A percentile compares a stretch with the other conserved stretches of the same genome.
phyloP scores from a whole-genome alignment of 2,113 vertebrate genomes.

The Lepus europaeus region DNA sequence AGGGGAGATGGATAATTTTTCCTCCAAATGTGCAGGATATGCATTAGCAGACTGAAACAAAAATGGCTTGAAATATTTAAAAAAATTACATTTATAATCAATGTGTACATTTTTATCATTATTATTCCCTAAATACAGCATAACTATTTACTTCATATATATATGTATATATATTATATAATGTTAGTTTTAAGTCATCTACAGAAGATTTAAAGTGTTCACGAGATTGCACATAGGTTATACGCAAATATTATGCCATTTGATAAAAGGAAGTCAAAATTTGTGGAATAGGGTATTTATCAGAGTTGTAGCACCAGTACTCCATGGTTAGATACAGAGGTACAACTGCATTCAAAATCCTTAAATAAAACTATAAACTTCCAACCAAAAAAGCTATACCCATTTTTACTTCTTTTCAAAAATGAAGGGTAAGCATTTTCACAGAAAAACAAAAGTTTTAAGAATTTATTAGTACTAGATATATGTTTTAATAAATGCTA shows the following conservation, averaged over 20 bases:
- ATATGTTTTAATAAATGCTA: neutral
- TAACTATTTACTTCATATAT: neutral
- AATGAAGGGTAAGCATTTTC: neutral
- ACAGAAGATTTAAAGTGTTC: neutral
- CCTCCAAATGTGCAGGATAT: accelerated
- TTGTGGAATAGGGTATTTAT: neutral
- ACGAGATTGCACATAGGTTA: neutral
- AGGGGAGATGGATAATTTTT: neutral
- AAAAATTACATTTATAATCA: too few species aligned
- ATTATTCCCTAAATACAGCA: neutral
- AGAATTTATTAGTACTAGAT: neutral
- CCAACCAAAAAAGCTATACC: neutral
- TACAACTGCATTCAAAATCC: neutral
- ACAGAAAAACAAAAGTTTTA: neutral
- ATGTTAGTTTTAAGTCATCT: neutral
- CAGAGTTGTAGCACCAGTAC: neutral
- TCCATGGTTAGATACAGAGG: neutral
- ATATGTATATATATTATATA: neutral
- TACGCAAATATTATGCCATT: neutral
- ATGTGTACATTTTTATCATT: neutral
- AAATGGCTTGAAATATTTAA: neutral
- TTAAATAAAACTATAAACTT: neutral
- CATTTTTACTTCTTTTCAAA: neutral
- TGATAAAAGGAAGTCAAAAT: neutral
- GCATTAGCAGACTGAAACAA: neutral